These are phyloP conservation scores for Hippocampus barbouri DNA, from an alignment of 2,113 vertebrate species.

Conservation along the genomic window DNA sequence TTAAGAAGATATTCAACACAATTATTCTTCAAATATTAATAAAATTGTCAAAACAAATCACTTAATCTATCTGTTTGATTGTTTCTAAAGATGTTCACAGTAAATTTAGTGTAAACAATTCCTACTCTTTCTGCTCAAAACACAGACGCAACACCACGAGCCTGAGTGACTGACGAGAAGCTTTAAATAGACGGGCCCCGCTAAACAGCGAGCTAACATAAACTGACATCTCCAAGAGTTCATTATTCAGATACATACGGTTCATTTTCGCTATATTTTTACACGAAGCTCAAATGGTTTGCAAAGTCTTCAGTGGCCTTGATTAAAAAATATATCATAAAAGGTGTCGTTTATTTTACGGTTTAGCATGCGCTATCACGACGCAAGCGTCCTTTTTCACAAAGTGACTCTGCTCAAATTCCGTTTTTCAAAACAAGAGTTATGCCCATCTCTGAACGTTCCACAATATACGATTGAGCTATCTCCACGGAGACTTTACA, in stretches of 20 bases:
- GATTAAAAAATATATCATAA: conserved; percentile 4
- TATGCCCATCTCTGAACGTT: not conserved
- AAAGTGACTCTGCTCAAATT: conserved; percentile 21
- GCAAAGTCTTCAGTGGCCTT: not conserved
- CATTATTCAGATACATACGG: conserved; percentile 26
- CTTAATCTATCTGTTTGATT: not conserved
- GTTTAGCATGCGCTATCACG: conserved; percentile 53
- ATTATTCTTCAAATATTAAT: not conserved
- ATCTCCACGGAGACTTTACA: not conserved
- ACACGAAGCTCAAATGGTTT: conserved; percentile 26
- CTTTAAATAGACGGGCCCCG: not conserved
- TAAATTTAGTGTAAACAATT: not conserved
- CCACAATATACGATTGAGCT: not conserved
- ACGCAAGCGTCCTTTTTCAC: conserved; percentile 52
- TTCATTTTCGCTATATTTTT: conserved; percentile 17
- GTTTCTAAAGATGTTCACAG: not conserved
- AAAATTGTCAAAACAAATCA: not conserved
- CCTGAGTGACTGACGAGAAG: not conserved
- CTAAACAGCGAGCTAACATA: not conserved
- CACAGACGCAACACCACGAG: not conserved
- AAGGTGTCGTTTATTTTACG: conserved; percentile 8
- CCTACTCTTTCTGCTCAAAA: not conserved
- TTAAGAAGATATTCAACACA: not conserved
- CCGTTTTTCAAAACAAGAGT: conserved; percentile 50
- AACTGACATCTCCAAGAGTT: not conserved